Conservation (phyloP, 2,888 invertebrate species). For the Trissolcus brochymenae region DNA sequence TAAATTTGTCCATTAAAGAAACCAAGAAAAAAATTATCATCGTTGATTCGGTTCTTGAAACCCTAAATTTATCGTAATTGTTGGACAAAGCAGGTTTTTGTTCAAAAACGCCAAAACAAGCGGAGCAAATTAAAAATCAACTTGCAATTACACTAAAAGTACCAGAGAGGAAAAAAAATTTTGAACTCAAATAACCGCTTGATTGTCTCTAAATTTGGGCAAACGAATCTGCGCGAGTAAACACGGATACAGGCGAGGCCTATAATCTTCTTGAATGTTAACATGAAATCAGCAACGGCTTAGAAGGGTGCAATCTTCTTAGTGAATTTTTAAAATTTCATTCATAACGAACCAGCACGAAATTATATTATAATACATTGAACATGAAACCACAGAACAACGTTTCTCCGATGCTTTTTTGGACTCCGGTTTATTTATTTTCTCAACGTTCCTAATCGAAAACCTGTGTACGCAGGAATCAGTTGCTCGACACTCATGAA, state of each 20-base stretch:
- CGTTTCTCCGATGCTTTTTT: constrained; percentile 5
- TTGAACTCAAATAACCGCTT: constrained; percentile 19
- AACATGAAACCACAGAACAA: constrained; percentile 18
- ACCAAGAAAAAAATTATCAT: too few relatives aligned
- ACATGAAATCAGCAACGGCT: constrained; percentile 44
- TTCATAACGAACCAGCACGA: constrained; percentile 20
- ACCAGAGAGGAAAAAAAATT: neutral
- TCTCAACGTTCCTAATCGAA: constrained; percentile 25
- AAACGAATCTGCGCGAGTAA: constrained; percentile 28
- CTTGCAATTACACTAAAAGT: too few relatives aligned
- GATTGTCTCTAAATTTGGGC: constrained; percentile 38
- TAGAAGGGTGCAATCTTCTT: constrained; percentile 40
- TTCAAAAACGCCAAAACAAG: neutral
- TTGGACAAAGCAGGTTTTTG: too few relatives aligned
- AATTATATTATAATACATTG: constrained; percentile 35
- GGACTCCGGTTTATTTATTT: neutral
- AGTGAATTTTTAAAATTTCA: constrained; percentile 36
- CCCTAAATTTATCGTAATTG: too few relatives aligned
- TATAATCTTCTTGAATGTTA: constrained; percentile 45
- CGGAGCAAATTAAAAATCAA: too few relatives aligned
- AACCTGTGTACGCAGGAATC: constrained; percentile 21
- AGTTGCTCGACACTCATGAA: constrained; percentile 27
- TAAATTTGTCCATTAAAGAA: too few relatives aligned
- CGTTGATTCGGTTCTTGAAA: too few relatives aligned
- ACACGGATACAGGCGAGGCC: constrained; percentile 31